These are phyloP conservation scores for Nemapogon koenigi DNA, from an alignment of 2,888 invertebrate genomes.

Conservation along the genomic window DNA sequence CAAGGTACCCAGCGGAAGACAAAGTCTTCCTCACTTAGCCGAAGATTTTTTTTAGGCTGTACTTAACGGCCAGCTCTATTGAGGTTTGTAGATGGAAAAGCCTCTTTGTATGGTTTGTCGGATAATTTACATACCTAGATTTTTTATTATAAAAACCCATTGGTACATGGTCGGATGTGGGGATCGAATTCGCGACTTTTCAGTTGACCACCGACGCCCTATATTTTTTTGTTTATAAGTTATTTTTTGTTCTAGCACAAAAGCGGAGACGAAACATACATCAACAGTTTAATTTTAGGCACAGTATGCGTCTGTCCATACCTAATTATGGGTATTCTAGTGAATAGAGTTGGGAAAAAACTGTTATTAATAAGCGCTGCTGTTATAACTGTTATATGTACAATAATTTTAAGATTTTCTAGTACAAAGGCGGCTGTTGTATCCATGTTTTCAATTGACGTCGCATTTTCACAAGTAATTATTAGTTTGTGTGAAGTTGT, in stretches of 20 bases:
- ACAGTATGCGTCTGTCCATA: constrained; percentile 29
- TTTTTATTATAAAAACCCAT: too few relatives aligned
- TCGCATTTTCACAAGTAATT: constrained; percentile 27
- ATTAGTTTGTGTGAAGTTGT: constrained; percentile 31
- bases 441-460: constrained; percentile 26
- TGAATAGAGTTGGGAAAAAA: constrained; percentile 40
- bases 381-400: constrained; percentile 17
- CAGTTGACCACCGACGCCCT: too few relatives aligned
- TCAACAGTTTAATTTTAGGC: constrained; percentile 41
- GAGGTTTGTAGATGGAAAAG: too few relatives aligned
- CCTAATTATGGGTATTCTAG: constrained; percentile 29
- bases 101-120: too few relatives aligned
- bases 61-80: too few relatives aligned
- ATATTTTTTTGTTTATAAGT: too few relatives aligned
- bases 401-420: constrained; percentile 26
- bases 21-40: too few relatives aligned
- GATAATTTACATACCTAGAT: too few relatives aligned
- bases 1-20: too few relatives aligned
- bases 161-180: too few relatives aligned
- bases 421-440: constrained; percentile 28
- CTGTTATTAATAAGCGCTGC: constrained; percentile 22
- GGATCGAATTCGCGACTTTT: too few relatives aligned
- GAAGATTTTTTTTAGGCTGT: too few relatives aligned
- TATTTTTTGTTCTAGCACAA: constrained; percentile 26
- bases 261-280: constrained; percentile 39